Evolutionary conservation across 1,140 invertebrate species (phyloP).

Genomic region (Anoplophora glabripennis): DNA sequence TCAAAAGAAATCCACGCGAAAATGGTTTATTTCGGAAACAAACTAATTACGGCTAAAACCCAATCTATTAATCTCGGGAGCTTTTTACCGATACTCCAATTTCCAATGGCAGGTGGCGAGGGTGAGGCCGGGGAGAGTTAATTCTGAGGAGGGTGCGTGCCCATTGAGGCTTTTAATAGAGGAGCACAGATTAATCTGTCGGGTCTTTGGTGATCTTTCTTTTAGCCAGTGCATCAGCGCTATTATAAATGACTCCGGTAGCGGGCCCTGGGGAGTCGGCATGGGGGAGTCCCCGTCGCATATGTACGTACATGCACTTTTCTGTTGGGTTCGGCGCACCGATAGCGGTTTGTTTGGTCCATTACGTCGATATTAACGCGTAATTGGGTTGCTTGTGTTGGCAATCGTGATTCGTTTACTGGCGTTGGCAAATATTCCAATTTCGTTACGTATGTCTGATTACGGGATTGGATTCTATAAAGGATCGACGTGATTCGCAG

Average conservation of each 20-base stretch:
- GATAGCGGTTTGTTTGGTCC: too few relatives aligned
- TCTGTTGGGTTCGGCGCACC: too few relatives aligned
- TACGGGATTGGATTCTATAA: too few relatives aligned
- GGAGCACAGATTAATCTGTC: constrained; percentile 42
- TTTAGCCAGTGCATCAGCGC: constrained; percentile 38
- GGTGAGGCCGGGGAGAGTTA: constrained; percentile 8
- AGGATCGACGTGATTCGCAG: too few relatives aligned
- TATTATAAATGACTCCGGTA: constrained; percentile 39
- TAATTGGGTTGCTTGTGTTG: constrained; percentile 16
- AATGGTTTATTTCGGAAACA: not conserved
- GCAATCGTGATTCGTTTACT: constrained; percentile 22
- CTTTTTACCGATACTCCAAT: constrained; percentile 8
- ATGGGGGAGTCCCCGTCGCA: too few relatives aligned
- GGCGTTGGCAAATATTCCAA: constrained; percentile 17
- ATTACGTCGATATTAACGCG: not conserved
- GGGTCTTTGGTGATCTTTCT: constrained; percentile 40
- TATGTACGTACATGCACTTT: too few relatives aligned
- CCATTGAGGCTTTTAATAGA: constrained; percentile 41
- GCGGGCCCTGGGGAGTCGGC: constrained; percentile 18
- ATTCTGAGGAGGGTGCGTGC: constrained; percentile 32
- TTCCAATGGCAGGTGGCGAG: not conserved
- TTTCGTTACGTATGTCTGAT: too few relatives aligned
- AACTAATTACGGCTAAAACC: not conserved
- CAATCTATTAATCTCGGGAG: constrained; percentile 7
- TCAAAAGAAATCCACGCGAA: too few relatives aligned